phyloP scores from a whole-genome alignment of 2,113 vertebrate genomes.

The Corythornis madagascariensis region DNA sequence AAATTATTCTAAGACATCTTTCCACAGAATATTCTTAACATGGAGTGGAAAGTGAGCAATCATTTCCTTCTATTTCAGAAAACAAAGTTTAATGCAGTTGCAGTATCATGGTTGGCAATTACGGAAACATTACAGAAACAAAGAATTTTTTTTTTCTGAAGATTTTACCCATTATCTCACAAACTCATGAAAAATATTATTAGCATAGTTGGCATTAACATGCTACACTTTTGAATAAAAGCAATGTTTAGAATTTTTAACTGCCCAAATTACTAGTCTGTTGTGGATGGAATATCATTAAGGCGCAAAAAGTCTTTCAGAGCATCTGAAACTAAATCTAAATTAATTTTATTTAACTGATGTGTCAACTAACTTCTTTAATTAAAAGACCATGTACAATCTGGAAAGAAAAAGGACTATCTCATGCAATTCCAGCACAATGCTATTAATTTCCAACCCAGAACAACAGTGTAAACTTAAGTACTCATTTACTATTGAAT shows the following conservation, averaged over 20 bases:
- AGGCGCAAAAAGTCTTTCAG: neutral
- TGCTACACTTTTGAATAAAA: neutral
- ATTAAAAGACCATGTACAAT: neutral
- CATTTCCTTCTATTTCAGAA: neutral
- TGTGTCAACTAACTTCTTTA: neutral
- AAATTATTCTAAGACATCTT: neutral
- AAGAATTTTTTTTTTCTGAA: neutral
- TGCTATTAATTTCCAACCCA: neutral
- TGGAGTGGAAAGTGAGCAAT: accelerated
- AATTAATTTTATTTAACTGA: neutral
- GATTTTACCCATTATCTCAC: neutral
- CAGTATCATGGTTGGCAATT: neutral
- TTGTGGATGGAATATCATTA: neutral
- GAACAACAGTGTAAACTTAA: neutral
- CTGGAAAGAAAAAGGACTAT: neutral
- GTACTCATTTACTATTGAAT: neutral
- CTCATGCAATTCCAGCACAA: neutral
- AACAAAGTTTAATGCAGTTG: neutral
- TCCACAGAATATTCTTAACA: neutral
- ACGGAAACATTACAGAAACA: neutral
- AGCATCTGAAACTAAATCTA: neutral
- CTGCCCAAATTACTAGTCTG: neutral
- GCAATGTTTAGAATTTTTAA: neutral
- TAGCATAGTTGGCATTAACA: neutral
- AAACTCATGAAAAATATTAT: neutral